Conservation (phyloP, 2,113 vertebrate genomes). For the Calonectris borealis region DNA sequence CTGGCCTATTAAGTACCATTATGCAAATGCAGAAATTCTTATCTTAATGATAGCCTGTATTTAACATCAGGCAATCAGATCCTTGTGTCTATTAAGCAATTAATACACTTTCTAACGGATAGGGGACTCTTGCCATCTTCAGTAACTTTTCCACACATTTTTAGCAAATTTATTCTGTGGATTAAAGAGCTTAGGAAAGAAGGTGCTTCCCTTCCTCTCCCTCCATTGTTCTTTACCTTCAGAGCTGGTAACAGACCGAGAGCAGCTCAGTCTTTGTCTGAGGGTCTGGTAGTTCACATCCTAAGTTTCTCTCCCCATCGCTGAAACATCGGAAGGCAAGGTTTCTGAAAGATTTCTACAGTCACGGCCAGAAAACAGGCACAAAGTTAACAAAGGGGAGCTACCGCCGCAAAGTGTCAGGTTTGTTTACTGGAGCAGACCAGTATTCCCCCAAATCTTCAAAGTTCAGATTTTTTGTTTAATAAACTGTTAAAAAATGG, state of each 20-base stretch:
- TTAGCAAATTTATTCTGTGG: neutral
- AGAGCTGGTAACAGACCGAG: conserved; percentile 75
- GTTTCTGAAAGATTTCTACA: conserved; percentile 4
- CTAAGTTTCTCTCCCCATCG: conserved; percentile 22
- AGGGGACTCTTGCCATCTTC: neutral
- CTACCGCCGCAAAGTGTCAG: neutral
- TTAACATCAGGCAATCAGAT: neutral
- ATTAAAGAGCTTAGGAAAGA: neutral
- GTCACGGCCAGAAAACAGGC: neutral
- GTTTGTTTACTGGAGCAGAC: neutral
- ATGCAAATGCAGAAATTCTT: neutral
- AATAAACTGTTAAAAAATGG: neutral
- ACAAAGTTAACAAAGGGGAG: conserved; percentile 55
- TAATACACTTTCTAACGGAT: neutral
- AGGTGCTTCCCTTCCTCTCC: neutral
- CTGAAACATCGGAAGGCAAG: neutral
- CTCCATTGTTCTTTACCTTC: conserved; percentile 81
- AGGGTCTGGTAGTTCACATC: conserved; percentile 16
- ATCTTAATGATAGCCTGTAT: neutral
- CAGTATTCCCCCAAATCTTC: neutral
- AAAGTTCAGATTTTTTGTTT: neutral
- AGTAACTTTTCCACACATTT: conserved; percentile 45
- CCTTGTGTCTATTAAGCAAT: neutral
- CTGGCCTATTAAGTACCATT: neutral
- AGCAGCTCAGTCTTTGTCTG: conserved; percentile 83